These are phyloP conservation scores for Watsonalla cultraria DNA, from an alignment of 2,888 invertebrate species.

Conservation along the genomic window DNA sequence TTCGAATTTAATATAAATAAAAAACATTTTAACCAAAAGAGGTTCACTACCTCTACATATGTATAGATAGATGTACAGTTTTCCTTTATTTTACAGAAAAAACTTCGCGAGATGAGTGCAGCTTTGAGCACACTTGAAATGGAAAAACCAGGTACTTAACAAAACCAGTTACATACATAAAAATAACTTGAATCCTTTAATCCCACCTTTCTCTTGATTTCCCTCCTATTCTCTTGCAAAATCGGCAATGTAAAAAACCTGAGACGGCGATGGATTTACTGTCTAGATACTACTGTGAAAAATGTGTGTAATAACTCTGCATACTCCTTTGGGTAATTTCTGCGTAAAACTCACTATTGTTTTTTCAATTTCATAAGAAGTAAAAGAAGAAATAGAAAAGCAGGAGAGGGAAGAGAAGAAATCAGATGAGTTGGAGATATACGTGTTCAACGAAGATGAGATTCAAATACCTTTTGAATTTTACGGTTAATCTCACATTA, in stretches of 20 bases:
- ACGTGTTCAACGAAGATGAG: constrained; percentile 47
- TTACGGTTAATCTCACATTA: constrained; percentile 42
- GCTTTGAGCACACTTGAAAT: constrained; percentile 1
- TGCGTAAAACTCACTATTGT: too few relatives aligned
- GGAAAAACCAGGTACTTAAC: neutral
- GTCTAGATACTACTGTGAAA: too few relatives aligned
- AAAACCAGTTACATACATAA: neutral
- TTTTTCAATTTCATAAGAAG: neutral
- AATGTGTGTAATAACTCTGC: too few relatives aligned
- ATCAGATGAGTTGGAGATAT: constrained; percentile 34
- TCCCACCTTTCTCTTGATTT: neutral
- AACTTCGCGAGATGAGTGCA: constrained; percentile 35
- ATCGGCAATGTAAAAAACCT: too few relatives aligned
- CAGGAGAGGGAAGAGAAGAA: constrained; percentile 24
- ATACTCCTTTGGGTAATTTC: too few relatives aligned
- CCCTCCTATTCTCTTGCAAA: too few relatives aligned
- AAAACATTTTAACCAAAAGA: too few relatives aligned
- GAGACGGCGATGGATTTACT: too few relatives aligned
- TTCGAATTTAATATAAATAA: too few relatives aligned
- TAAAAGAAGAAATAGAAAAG: neutral
- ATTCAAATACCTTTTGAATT: constrained; percentile 38
- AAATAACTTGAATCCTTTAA: neutral
- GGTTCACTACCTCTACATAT: too few relatives aligned
- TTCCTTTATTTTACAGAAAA: constrained; percentile 30
- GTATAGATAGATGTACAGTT: too few relatives aligned